Percentiles rank a stretch among this genome's conserved stretches.
These are phyloP conservation scores for Leucophenga maculata DNA, from an alignment of 2,888 invertebrate species.

Conservation along the genomic window DNA sequence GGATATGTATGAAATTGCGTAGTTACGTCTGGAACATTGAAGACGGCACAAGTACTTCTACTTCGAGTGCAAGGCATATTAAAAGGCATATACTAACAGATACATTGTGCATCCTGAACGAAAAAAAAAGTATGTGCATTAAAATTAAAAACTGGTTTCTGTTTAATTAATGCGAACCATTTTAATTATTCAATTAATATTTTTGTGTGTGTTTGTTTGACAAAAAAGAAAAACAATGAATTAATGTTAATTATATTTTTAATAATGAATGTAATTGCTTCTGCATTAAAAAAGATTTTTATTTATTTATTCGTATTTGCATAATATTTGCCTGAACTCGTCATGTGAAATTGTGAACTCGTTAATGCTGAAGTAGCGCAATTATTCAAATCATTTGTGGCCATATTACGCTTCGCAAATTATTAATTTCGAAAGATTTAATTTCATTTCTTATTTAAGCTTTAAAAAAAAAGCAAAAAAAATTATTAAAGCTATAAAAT, in stretches of 20 bases:
- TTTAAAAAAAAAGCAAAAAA: neutral
- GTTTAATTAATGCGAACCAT: no score
- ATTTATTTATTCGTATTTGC: neutral
- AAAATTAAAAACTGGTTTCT: no score
- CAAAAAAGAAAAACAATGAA: no score
- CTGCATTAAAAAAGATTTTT: neutral
- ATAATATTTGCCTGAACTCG: neutral
- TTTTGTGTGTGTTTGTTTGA: conserved; percentile 6
- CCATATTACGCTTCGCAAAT: neutral
- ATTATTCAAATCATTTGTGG: neutral
- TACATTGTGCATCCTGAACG: no score
- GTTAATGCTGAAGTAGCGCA: neutral
- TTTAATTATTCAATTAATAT: neutral
- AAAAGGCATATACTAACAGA: no score
- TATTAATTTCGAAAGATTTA: no score
- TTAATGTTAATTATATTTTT: conserved; percentile 46
- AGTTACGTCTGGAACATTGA: conserved; percentile 1
- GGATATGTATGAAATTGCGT: conserved; percentile 21
- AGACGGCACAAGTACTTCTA: no score
- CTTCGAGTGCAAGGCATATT: no score
- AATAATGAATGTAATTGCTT: conserved; percentile 12
- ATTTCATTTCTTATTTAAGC: no score
- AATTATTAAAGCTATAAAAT: no score
- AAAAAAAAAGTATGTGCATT: no score
- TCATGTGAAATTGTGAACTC: no score